Percentiles rank a stretch among this genome's conserved stretches.
phyloP scores from a whole-genome alignment of 2,113 vertebrate genomes.

The Kryptolebias marmoratus region DNA sequence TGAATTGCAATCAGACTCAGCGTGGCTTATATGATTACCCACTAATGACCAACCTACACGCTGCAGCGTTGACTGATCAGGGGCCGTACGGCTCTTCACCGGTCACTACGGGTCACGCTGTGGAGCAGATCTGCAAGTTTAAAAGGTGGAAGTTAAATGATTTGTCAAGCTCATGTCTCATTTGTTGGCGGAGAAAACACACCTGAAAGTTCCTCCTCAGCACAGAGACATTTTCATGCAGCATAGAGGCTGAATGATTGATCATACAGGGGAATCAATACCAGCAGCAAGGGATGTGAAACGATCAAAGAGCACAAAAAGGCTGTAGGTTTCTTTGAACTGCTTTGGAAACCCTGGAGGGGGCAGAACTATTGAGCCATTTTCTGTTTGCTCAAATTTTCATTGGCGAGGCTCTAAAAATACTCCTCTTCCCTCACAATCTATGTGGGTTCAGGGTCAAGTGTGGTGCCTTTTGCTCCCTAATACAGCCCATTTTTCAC shows the following conservation, averaged over 20 bases:
- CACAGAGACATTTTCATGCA: constrained; percentile 34
- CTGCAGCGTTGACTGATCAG: constrained; percentile 10
- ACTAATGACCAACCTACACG: constrained; percentile 57
- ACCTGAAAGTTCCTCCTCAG: constrained; percentile 31
- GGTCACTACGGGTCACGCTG: constrained; percentile 5
- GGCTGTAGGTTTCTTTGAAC: constrained; percentile 58
- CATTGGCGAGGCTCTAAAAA: constrained; percentile 54
- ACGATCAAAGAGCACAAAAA: constrained; percentile 55
- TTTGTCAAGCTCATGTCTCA: not conserved
- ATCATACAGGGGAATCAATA: constrained; percentile 52
- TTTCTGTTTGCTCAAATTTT: constrained; percentile 63
- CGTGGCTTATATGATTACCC: constrained; percentile 50
- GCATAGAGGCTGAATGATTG: constrained; percentile 19
- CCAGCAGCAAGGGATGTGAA: constrained; percentile 17
- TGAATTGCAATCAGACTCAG: constrained; percentile 52
- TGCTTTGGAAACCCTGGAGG: constrained; percentile 53
- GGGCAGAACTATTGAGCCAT: constrained; percentile 49
- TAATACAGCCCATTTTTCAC: constrained; percentile 59
- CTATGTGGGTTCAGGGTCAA: constrained; percentile 67
- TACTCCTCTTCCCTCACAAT: constrained; percentile 36
- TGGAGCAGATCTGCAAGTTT: constrained; percentile 11
- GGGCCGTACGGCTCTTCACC: not conserved
- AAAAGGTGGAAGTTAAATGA: constrained; percentile 4
- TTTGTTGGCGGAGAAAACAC: constrained; percentile 21
- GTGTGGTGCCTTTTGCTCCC: constrained; percentile 52